Evolutionary conservation across 2,888 invertebrate genomes (phyloP).

Genomic region (Pycnomerus fuliginosus): DNA sequence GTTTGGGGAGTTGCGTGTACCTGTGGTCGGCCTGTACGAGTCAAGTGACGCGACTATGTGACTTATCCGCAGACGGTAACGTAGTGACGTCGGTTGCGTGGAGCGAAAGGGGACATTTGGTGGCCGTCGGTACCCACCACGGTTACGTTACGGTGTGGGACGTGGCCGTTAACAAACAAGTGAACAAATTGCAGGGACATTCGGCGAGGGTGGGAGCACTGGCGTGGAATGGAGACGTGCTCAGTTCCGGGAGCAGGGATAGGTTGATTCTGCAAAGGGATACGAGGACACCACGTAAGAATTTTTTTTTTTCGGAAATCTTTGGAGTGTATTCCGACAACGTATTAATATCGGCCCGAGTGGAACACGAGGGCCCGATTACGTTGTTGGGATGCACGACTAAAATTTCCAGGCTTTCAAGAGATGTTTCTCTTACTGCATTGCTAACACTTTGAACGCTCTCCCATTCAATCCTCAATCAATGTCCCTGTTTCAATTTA

Average conservation of each 20-base stretch:
- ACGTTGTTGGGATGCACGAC: too few species aligned
- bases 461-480: too few species aligned
- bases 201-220: conserved; percentile 90
- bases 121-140: conserved; percentile 97
- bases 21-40: conserved; percentile 99
- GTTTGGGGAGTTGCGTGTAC: conserved; percentile 96
- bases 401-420: too few species aligned
- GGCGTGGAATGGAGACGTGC: conserved; percentile 96
- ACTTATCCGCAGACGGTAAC: conserved; percentile 89
- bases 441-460: too few species aligned
- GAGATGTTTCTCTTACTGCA: too few species aligned
- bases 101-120: conserved; percentile 95
- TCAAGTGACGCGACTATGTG: conserved; percentile 95
- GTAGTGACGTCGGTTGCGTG: conserved; percentile 98
- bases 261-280: conserved; percentile 92
- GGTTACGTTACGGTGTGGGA: conserved; percentile 99
- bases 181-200: conserved; percentile 88
- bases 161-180: conserved; percentile 89
- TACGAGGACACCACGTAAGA: conserved; percentile 75
- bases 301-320: too few species aligned
- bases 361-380: too few species aligned
- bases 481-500: too few species aligned
- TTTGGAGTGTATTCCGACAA: too few species aligned
- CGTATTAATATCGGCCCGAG: too few species aligned
- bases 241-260: conserved; percentile 94